Base-by-base conservation (phyloP, 2,797 vertebrate species). In the Caiman crocodilus region DNA sequence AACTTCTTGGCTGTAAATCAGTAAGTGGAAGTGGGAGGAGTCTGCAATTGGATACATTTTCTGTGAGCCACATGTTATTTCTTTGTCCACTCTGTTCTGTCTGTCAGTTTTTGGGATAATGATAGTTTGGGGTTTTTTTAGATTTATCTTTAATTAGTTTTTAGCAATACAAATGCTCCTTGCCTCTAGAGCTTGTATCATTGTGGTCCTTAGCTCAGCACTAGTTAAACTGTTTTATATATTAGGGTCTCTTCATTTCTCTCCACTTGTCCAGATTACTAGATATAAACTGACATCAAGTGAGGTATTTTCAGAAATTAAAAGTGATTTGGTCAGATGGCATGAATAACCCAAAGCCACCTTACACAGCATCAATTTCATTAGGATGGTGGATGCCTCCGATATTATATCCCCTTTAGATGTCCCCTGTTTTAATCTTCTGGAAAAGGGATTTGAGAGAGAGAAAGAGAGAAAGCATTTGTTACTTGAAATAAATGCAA, bases 21-120 rank as follows among this genome's bases (percentile, higher is more conserved):
- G 83, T 79, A 89, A 94, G 87, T 63, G 74, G 86, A 89, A 82
- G 88, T 90, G 85, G 92, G 91, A 89, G 95, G 95, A 96, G 92
- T 61, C 82, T 84, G 86, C 8, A 82, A 89, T 91, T 91, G 56
- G 86, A 85, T 94, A 84, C 58, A 67, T 35, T 90, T 88, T 82
- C 18, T 93, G 84, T 89, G 82, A 85, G 85, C 32, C 83, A 42
- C 4, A 56, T 35, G n/a, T 87, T 92, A 77, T 14, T 71, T 82
- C 67, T 91, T 84, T 71, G 12, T 81, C 83, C 16, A 21, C n/a
- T 1, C 79, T 89, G 73, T 87, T 89, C 93, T 87, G 80, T 74
- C 65, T 16, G 9, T 50, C 42, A 50, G 61, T 85, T 76, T 26
- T 75, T 90, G 30, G 75, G 89, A 89, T 73, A 93, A 91, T 91